Conservation (phyloP, 2,888 invertebrate species). For the Pteria penguin region DNA sequence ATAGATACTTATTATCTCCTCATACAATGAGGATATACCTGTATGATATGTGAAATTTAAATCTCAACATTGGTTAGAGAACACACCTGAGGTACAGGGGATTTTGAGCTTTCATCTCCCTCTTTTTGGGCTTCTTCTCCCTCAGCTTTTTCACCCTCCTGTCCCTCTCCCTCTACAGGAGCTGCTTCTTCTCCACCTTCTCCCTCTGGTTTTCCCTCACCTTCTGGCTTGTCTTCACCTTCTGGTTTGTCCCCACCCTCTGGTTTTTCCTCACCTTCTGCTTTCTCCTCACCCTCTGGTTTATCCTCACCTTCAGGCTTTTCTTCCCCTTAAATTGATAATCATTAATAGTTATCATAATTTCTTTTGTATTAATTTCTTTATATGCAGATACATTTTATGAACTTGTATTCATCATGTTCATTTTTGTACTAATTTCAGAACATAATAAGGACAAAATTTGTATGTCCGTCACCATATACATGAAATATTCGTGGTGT, state of each 20-base stretch:
- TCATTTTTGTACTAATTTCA: no score
- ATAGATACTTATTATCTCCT: no score
- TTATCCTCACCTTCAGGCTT: slow-evolving; percentile 26
- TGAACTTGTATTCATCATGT: no score
- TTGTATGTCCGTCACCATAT: no score
- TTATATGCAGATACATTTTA: no score
- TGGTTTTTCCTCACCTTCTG: slow-evolving; percentile 29
- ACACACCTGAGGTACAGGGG: slow-evolving; percentile 63
- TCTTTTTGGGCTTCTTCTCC: slow-evolving; percentile 42
- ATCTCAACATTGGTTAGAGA: no score
- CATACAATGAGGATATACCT: no score
- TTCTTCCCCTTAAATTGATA: slow-evolving; percentile 25
- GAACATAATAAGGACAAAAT: no score
- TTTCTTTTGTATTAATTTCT: no score
- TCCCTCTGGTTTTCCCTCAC: slow-evolving; percentile 44
- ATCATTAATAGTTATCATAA: no score
- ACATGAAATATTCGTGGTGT: no score
- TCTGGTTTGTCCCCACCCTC: slow-evolving; percentile 8
- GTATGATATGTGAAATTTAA: no score
- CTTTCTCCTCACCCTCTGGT: slow-evolving; percentile 40
- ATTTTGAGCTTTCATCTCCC: slow-evolving; percentile 48
- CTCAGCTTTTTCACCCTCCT: slow-evolving; percentile 27
- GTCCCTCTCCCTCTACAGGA: slow-evolving; percentile 17
- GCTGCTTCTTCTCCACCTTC: slow-evolving; percentile 27
- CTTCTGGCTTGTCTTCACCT: slow-evolving; percentile 30